A percentile compares a stretch with the other conserved stretches of the same genome.
Evolutionary conservation across 2,888 invertebrate genomes (phyloP).

Genomic region (Heteromurus nitidus): DNA sequence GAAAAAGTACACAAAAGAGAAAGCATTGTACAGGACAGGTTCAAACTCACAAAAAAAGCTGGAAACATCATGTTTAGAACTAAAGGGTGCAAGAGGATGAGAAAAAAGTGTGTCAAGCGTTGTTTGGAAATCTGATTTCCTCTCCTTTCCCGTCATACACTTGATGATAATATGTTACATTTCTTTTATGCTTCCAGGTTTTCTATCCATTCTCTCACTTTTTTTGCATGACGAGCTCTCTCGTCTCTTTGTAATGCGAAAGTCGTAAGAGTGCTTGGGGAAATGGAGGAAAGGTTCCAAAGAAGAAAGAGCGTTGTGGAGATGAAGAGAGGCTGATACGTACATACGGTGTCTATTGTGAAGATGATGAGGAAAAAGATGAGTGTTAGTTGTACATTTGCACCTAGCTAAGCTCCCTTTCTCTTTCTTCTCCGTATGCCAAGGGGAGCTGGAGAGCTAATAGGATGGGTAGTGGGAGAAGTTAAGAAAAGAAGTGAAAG

Average conservation of each 20-base stretch:
- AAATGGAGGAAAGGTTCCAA: too few species aligned
- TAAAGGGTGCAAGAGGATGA: constrained; percentile 17
- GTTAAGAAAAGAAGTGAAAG: not conserved
- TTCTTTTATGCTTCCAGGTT: not conserved
- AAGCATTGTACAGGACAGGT: not conserved
- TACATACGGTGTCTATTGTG: not conserved
- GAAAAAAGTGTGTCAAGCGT: constrained; percentile 57
- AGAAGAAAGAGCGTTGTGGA: not conserved
- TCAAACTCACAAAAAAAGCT: too few species aligned
- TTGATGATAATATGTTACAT: too few species aligned
- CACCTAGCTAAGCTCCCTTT: not conserved
- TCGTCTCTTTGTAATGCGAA: not conserved
- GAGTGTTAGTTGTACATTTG: not conserved
- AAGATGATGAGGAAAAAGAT: not conserved
- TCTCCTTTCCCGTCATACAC: constrained; percentile 14
- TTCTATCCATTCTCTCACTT: not conserved
- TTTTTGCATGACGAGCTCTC: not conserved
- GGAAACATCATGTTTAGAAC: constrained; percentile 36
- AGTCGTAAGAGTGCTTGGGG: not conserved
- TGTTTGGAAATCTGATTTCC: constrained; percentile 52
- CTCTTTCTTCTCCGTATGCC: not conserved
- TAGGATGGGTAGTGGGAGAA: not conserved
- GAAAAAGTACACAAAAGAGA: not conserved
- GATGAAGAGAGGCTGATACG: not conserved
- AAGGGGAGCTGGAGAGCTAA: too few species aligned